A percentile compares a stretch with the other conserved stretches of the same genome.
Evolutionary conservation across 2,113 vertebrate species (phyloP).

Genomic region (Crotalus horridus): DNA sequence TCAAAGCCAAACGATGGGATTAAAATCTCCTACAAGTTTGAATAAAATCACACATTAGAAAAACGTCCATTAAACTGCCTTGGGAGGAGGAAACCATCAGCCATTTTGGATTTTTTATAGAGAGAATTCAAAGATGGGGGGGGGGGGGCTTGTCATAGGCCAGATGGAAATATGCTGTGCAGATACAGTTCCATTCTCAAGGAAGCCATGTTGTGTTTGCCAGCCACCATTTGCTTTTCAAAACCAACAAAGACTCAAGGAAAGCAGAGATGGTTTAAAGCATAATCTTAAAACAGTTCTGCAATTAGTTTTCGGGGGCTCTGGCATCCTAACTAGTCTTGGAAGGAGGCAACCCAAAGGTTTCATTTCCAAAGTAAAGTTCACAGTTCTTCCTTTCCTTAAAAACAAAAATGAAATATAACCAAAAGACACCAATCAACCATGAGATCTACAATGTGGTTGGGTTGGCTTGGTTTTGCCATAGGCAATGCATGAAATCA

Average conservation of each 20-base stretch:
- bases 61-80: background rate
- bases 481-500: background rate
- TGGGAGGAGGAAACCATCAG: background rate
- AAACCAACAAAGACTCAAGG: background rate
- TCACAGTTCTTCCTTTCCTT: too few species aligned
- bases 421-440: background rate
- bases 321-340: too few species aligned
- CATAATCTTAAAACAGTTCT: too few species aligned
- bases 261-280: background rate
- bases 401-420: too few species aligned
- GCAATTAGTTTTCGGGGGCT: too few species aligned
- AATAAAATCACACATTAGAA: background rate
- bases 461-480: too few species aligned
- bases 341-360: too few species aligned
- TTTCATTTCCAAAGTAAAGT: too few species aligned
- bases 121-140: background rate
- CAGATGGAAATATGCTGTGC: background rate
- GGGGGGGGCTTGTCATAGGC: background rate
- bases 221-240: background rate
- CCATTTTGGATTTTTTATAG: background rate
- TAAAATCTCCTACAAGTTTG: background rate
- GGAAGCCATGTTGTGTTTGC: background rate
- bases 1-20: background rate
- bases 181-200: too few species aligned
- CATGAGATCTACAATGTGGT: background rate